These are phyloP conservation scores for Ditula angustiorana DNA, from an alignment of 2,888 invertebrate genomes.

Conservation along the genomic window DNA sequence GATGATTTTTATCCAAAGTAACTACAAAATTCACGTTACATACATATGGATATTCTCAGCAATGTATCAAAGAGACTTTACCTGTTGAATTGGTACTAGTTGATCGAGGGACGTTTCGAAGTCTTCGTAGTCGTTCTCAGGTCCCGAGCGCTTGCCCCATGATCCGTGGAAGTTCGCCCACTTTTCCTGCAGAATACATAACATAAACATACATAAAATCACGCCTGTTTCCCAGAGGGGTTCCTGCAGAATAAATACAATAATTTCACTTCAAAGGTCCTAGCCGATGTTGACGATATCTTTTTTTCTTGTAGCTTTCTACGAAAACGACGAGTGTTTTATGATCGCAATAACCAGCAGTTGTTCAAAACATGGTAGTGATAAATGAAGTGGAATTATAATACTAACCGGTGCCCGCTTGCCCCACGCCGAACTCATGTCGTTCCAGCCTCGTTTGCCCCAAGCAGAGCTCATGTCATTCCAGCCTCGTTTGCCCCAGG, in stretches of 20 bases:
- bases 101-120: slow-evolving; percentile 70
- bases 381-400: neutral
- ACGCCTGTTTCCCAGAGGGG: no score
- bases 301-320: no score
- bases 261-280: no score
- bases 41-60: no score
- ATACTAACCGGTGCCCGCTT: slow-evolving; percentile 66
- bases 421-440: slow-evolving; percentile 74
- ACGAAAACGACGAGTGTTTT: no score
- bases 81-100: slow-evolving; percentile 67
- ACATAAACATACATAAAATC: no score
- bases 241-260: neutral
- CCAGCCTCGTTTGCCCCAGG: slow-evolving; percentile 86
- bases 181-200: slow-evolving; percentile 74
- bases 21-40: no score
- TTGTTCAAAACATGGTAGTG: no score
- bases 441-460: slow-evolving; percentile 85
- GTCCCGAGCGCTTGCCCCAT: slow-evolving; percentile 88
- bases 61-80: slow-evolving; percentile 37
- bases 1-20: no score
- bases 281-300: no score
- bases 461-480: slow-evolving; percentile 79
- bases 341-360: no score
- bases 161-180: slow-evolving; percentile 89
- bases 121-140: slow-evolving; percentile 75